Evolutionary conservation across 2,888 invertebrate species (phyloP).

Genomic region (Ischnura elegans): DNA sequence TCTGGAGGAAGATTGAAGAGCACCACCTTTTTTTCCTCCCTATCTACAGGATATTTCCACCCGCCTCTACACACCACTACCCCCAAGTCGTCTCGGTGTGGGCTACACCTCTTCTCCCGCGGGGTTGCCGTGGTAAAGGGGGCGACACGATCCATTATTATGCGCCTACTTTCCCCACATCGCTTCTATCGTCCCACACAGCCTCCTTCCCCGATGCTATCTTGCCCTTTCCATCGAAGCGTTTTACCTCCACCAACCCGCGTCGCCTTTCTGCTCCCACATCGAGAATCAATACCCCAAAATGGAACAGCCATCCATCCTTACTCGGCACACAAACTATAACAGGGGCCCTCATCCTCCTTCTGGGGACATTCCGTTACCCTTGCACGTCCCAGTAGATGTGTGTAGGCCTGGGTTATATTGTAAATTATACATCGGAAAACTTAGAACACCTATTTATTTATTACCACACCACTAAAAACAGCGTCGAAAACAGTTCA

Average conservation of each 20-base stretch:
- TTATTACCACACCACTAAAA: too few species aligned
- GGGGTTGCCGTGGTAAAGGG: not conserved
- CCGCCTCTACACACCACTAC: not conserved
- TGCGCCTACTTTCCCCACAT: not conserved
- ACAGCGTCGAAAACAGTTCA: too few species aligned
- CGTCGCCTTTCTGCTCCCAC: not conserved
- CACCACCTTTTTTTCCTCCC: not conserved
- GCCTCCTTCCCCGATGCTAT: not conserved
- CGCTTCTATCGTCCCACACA: not conserved
- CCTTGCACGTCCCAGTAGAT: too few species aligned
- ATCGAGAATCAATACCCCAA: slow-evolving; percentile 20
- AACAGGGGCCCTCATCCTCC: too few species aligned
- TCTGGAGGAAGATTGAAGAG: slow-evolving; percentile 19
- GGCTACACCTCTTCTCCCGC: not conserved
- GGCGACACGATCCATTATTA: not conserved
- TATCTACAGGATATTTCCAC: not conserved
- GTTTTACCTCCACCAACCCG: not conserved
- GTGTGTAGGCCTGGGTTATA: too few species aligned
- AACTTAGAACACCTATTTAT: too few species aligned
- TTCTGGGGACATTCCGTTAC: too few species aligned
- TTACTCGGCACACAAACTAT: too few species aligned
- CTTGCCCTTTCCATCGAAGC: not conserved
- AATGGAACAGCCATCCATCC: slow-evolving; percentile 24
- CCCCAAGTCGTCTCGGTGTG: too few species aligned
- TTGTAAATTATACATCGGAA: too few species aligned